Percentiles rank a stretch among this genome's conserved stretches.
Conservation (phyloP, 2,888 invertebrate species). For the Prosopocoilus inquinatus region DNA sequence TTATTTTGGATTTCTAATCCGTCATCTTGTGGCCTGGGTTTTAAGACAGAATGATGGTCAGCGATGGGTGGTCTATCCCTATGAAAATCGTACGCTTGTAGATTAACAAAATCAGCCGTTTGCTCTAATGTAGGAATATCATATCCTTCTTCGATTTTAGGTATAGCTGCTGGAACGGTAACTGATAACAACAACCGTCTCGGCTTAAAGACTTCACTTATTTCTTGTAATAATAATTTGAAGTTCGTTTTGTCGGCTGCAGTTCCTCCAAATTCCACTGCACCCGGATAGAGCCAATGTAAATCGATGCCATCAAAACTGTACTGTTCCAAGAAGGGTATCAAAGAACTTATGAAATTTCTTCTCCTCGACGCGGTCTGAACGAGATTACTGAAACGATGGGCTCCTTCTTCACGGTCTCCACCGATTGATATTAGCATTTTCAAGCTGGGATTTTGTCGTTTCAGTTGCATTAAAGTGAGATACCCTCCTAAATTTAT, state of each 20-base stretch:
- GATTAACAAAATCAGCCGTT: constrained; percentile 64
- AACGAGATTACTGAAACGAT: constrained; percentile 64
- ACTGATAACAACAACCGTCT: constrained; percentile 58
- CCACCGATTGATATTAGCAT: constrained; percentile 74
- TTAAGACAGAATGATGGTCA: constrained; percentile 56
- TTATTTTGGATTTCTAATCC: constrained; percentile 57
- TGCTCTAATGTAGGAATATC: constrained; percentile 60
- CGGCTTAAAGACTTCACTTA: constrained; percentile 59
- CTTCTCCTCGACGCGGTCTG: constrained; percentile 55
- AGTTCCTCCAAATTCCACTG: constrained; percentile 50
- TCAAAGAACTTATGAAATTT: constrained; percentile 63
- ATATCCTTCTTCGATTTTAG: constrained; percentile 65
- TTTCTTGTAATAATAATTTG: constrained; percentile 58
- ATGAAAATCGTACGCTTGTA: constrained; percentile 66
- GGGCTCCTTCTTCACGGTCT: constrained; percentile 58
- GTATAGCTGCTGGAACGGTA: constrained; percentile 60
- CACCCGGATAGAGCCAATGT: constrained; percentile 73
- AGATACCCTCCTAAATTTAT: constrained; percentile 65
- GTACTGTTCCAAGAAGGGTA: constrained; percentile 63
- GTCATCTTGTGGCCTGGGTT: constrained; percentile 51
- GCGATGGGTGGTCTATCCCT: constrained; percentile 49
- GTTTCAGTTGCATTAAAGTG: constrained; percentile 66
- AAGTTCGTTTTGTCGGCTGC: constrained; percentile 57
- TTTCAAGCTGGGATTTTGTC: constrained; percentile 64
- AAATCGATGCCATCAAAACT: constrained; percentile 81